Conservation (phyloP, 2,113 vertebrate genomes). For the Genyomyrus donnyi region DNA sequence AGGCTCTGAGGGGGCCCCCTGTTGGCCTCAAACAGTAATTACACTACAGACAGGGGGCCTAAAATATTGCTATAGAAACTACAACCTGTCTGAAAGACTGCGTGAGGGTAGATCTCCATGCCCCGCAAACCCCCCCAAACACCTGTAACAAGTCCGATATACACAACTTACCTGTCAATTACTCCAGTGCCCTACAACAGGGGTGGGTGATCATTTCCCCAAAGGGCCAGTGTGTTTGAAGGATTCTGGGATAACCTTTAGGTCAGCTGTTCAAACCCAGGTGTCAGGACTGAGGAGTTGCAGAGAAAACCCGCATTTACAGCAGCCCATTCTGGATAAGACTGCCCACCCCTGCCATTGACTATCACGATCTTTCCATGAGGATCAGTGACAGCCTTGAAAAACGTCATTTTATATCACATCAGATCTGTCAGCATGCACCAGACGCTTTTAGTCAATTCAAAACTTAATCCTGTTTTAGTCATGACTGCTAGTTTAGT, state of each 20-base stretch:
- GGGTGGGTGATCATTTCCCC: neutral
- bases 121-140: neutral
- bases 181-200: neutral
- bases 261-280: neutral
- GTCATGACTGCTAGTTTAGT: neutral
- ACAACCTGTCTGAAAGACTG: neutral
- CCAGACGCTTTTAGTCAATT: neutral
- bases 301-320: neutral
- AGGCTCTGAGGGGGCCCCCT: neutral
- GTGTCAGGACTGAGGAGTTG: neutral
- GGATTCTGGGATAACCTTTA: neutral
- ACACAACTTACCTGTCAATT: neutral
- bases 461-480: neutral
- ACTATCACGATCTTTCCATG: neutral
- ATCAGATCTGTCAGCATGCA: neutral
- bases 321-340: neutral
- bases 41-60: neutral
- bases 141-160: neutral
- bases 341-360: neutral
- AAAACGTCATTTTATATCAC: neutral
- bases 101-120: neutral
- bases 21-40: neutral
- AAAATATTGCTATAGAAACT: neutral
- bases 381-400: neutral
- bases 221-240: neutral